Conservation (phyloP, 2,113 vertebrate species). For the Sula dactylatra region DNA sequence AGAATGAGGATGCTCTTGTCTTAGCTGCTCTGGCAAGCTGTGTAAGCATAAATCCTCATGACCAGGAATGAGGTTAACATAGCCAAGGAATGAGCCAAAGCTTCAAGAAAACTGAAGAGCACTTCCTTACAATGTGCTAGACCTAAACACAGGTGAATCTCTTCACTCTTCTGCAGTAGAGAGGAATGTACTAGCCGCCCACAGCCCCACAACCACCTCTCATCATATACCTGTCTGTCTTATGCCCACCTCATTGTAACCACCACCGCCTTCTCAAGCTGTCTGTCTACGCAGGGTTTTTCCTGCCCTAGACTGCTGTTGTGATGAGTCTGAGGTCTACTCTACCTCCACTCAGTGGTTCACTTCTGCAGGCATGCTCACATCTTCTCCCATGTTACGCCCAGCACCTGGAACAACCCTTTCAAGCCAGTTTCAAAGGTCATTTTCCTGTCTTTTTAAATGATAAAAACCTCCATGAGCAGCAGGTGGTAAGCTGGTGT, state of each 20-base stretch:
- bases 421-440: background rate
- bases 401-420: background rate
- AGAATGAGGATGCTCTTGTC: background rate
- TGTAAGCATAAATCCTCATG: background rate
- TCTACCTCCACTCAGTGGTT: background rate
- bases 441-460: background rate
- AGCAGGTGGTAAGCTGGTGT: background rate
- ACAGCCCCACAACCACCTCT: background rate
- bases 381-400: background rate
- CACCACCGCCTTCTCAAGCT: background rate
- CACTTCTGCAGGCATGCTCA: background rate
- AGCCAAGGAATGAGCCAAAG: background rate
- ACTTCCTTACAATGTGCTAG: background rate
- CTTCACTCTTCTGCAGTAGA: background rate
- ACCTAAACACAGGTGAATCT: background rate
- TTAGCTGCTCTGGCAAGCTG: background rate
- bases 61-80: fast-evolving
- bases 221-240: background rate
- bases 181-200: background rate
- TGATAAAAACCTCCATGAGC: background rate
- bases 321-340: background rate
- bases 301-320: background rate
- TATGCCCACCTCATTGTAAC: background rate
- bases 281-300: background rate
- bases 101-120: background rate